A percentile compares a stretch with the other conserved stretches of the same genome.
phyloP scores from a whole-genome alignment of 2,113 vertebrate genomes.

The Anolis carolinensis region DNA sequence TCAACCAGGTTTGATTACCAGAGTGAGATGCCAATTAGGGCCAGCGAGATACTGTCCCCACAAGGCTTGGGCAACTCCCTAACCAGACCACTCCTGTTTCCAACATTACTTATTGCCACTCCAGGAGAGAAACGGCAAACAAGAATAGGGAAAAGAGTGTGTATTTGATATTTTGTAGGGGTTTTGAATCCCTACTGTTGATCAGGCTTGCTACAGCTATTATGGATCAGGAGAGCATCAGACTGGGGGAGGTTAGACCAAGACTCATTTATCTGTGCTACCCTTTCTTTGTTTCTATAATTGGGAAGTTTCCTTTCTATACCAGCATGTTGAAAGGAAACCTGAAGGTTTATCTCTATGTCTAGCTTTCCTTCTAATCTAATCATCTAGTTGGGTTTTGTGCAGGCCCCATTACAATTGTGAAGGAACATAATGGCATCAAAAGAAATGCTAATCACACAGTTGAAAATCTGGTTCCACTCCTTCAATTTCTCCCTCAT shows the following conservation, averaged over 20 bases:
- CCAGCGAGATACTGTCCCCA: too few relatives aligned
- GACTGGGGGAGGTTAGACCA: not conserved
- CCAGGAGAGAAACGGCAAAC: too few relatives aligned
- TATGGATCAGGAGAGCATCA: too few relatives aligned
- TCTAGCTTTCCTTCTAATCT: conserved; percentile 9
- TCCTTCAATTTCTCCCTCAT: not conserved
- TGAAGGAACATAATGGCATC: not conserved
- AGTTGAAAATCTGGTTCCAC: not conserved
- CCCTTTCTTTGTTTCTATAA: not conserved
- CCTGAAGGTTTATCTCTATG: not conserved
- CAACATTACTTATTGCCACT: too few relatives aligned
- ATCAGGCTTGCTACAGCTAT: too few relatives aligned
- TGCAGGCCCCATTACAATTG: not conserved
- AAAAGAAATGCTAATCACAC: not conserved
- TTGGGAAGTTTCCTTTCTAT: not conserved
- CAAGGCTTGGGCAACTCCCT: too few relatives aligned
- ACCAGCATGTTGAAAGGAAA: not conserved
- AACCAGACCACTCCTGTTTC: too few relatives aligned
- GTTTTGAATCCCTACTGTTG: too few relatives aligned
- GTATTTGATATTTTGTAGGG: too few relatives aligned
- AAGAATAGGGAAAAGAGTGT: too few relatives aligned
- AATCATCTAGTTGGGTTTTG: conserved; percentile 10
- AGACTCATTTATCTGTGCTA: not conserved
- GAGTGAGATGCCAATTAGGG: too few relatives aligned
- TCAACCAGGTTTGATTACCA: too few relatives aligned